phyloP scores from a whole-genome alignment of 23 tunicate species.

The Aplidium turbinatum region DNA sequence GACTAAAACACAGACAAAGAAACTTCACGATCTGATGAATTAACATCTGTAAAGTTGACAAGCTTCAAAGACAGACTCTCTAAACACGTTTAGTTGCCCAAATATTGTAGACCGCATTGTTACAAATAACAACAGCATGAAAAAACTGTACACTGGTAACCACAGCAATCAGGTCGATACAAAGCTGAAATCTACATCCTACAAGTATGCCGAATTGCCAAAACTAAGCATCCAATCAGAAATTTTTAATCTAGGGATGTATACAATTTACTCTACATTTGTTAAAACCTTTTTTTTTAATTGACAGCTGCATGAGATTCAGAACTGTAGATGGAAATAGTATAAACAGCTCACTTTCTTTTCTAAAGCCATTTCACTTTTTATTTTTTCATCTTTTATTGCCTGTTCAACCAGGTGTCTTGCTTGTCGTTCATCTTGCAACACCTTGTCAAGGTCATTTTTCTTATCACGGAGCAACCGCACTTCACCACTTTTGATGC shows the following conservation, averaged over 20 bases:
- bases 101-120: too few relatives aligned
- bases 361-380: conserved; percentile 9
- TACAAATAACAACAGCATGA: too few relatives aligned
- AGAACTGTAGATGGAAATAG: neutral
- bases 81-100: too few relatives aligned
- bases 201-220: neutral
- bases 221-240: too few relatives aligned
- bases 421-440: conserved; percentile 27
- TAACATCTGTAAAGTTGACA: too few relatives aligned
- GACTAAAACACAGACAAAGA: neutral
- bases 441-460: neutral
- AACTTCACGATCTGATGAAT: neutral
- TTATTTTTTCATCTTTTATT: neutral
- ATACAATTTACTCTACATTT: too few relatives aligned
- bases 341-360: conserved; percentile 3
- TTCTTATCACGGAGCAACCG: conserved; percentile 18
- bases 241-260: too few relatives aligned
- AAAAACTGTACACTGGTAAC: too few relatives aligned
- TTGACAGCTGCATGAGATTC: neutral
- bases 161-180: too few relatives aligned
- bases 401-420: neutral
- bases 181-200: neutral
- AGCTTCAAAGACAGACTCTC: too few relatives aligned
- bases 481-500: conserved; percentile 30
- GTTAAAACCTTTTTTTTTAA: too few relatives aligned